Evolutionary conservation across 2,797 vertebrate species (phyloP), one percentile per base, ranked within the genome.

Genomic region (Hapalemur alaotrensis): DNA sequence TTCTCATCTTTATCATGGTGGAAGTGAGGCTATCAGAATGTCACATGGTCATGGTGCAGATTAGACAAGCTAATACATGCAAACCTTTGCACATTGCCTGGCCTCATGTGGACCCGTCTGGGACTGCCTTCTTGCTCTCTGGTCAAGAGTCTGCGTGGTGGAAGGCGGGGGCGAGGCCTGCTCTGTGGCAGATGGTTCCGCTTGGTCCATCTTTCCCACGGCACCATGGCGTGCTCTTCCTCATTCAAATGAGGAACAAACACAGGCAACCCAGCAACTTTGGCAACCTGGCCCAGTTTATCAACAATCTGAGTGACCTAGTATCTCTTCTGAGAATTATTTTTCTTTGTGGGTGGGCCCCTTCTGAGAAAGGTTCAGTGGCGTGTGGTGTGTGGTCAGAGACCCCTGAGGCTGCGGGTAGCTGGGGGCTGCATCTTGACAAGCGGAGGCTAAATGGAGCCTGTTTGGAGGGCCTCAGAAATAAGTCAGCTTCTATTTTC

Each of bases 261-360:
- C n/a, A 20, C 0, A 32, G 23, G 15, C 15, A 63, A 61, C 15
- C 14, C n/a, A 72, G 67, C 3, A 61, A 54, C 6, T n/a, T 11
- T 48, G 61, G 70, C 46, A 23, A 30, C 43, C 30, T n/a, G 54
- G 5, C 30, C 69, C 22, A 15, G 23, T 69, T 78, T 63, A 22
- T 50, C 69, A 59, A 30, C 12, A 57, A 25, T 46, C n/a, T 41
- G 25, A 59, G 18, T 57, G 72, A 57, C 5, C 38, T 14, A 41
- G 54, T 22, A n/a, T n/a, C 13, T 41, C 38, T 86, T 93, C 82
- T 87, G n/a, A 41, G 76, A 91, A 91, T 54, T 75, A 59, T 63
- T 72, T 87, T 93, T 87, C 69, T 91, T 57, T 82, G 52, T 54
- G 61, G 46, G 13, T 57, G 18, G 43, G 15, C 32, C 30, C 76